Evolutionary conservation across 2,888 invertebrate genomes (phyloP), one percentile per base, ranked within the genome.

Genomic region (Gryllus longicercus): DNA sequence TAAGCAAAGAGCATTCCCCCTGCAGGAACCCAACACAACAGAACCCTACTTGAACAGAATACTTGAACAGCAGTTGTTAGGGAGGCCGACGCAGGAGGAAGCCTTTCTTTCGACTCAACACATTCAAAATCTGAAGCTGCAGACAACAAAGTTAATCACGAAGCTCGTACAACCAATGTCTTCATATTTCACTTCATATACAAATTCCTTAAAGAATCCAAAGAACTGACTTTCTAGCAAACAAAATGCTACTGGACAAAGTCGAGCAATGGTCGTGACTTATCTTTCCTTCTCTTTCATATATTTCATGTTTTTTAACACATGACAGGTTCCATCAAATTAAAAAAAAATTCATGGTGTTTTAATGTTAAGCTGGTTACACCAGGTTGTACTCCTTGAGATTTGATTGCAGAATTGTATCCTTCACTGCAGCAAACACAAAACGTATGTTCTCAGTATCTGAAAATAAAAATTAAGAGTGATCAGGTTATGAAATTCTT

Each of bases 381-480:
- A 99, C 99, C 92, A 99, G 93, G 92, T 99, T 99, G 92, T 99
- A 99, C 92, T 99, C 99, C 91, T 99, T 99, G 88, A 99, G 93
- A 92, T 99, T 99, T 90, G 98, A 97, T 92, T 99, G 99, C 88
- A 99, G 93, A 91, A 99, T 99, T 87, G 99, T 99, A 92, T 99
- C 99, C 91, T 99, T 99, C 86, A 99, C 99, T 85, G 99, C 99
- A 88, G 99, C 99, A 91, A 99, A 99, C 89, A 99, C 99, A 91
- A 99, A 99, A 89, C 99, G 94, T 90, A 99, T 99, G 91, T 99
- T 99, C 90, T 99, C 99, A 87, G 99, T 99, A 92, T 99, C 99
- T 99, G 93, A 83, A 91, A 90, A 85, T 83, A 84, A 14, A 75
- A 21, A 75, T 38, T 38, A 38, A 38, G 38, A 8, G 38, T 38